Evolutionary conservation across 2,888 invertebrate species (phyloP), one percentile per base, ranked within the genome.

Genomic region (Dermolepida albohirtum): DNA sequence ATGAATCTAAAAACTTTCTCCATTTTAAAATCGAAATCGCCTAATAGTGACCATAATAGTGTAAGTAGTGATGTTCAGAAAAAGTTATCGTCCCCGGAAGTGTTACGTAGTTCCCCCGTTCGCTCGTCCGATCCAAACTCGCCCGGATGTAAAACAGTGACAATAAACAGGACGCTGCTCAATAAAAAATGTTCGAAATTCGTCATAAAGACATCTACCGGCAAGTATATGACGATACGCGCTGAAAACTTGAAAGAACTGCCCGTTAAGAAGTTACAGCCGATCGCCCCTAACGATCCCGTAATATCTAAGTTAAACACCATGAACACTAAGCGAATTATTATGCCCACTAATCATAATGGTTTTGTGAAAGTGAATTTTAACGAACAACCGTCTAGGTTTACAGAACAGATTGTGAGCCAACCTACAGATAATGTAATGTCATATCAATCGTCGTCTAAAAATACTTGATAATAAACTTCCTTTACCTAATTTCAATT

Each of bases 201-300:
- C 47, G 47, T 66, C 6, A 66, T 66, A 49, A 66, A 66, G 34
- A 66, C 66, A 5, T 41, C 49, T 8, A 57, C 40, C 11, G 66
- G 55, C 4, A 66, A 66, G 49, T 57, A 40, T n/a, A 55, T 66
- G 40, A 57, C 57, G 10, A 44, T 66, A 47, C 55, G 55, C 12
- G 57, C 66, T 4, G 64, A 64, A 44, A 41, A 64, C 40, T 49
- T 64, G 10, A 54, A 65, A 44, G 47, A 55, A 50, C 12, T 50
- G 22, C 63, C 50, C 11, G 40, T 63, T 12, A 59, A 59, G 34
- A 63, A 49, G 12, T 17, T 51, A 14, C 63, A 63, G 50, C 63
- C 63, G 11, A 49, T 63, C 17, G 63, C 63, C 1, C 63, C 63
- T 4, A 52, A 64, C 44, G 59, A 59, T 44, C 59, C 59, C 0